These are phyloP conservation scores for Thecophora atra DNA, from an alignment of 2,888 invertebrate genomes.

Conservation along the genomic window DNA sequence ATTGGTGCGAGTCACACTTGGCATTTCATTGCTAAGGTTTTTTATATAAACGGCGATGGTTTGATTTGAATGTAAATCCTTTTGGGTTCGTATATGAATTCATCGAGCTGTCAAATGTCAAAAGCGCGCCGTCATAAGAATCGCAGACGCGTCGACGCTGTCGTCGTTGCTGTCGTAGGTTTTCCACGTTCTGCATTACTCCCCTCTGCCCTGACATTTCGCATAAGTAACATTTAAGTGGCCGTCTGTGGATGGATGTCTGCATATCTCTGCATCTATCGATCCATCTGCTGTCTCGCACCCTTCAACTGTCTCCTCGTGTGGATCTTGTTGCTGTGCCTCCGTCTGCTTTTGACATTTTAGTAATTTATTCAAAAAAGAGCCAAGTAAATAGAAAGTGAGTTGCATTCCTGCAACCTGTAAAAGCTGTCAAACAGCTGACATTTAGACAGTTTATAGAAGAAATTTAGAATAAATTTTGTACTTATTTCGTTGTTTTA, in stretches of 20 bases:
- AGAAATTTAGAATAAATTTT: too few relatives aligned
- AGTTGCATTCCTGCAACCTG: too few relatives aligned
- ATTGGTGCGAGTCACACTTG: too few relatives aligned
- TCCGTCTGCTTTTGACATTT: background rate
- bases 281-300: background rate
- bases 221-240: background rate
- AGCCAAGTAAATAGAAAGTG: background rate
- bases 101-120: conserved; percentile 23
- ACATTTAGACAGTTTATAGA: too few relatives aligned
- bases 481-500: too few relatives aligned
- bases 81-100: background rate
- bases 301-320: background rate
- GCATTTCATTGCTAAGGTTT: too few relatives aligned
- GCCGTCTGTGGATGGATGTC: background rate
- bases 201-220: background rate
- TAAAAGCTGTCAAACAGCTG: too few relatives aligned
- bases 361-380: too few relatives aligned
- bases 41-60: too few relatives aligned
- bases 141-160: conserved; percentile 9
- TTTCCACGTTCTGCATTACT: background rate
- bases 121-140: conserved; percentile 4
- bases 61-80: background rate
- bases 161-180: background rate
- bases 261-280: background rate
- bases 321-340: background rate